These are phyloP conservation scores for Tachycineta bicolor DNA, from an alignment of 2,113 vertebrate species.

Conservation along the genomic window DNA sequence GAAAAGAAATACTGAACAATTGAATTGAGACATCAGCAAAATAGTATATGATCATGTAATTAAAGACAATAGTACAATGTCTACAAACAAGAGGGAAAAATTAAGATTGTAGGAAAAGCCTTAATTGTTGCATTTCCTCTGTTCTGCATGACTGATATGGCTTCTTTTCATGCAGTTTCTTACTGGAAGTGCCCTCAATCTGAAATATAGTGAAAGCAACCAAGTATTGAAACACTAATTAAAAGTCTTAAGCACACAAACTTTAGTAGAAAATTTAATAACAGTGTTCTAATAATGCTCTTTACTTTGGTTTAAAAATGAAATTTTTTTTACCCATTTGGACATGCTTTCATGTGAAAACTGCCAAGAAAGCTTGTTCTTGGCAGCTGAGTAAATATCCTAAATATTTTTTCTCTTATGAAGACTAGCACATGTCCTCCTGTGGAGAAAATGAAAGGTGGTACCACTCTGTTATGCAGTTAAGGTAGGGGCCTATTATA, in stretches of 20 bases:
- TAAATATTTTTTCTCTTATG: not conserved
- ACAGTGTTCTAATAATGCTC: not conserved
- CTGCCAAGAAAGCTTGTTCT: not conserved
- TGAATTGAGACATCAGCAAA: slow-evolving; percentile 50
- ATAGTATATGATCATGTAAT: slow-evolving; percentile 62
- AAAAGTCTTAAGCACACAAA: not conserved
- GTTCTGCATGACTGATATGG: not conserved
- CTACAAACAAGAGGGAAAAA: slow-evolving; percentile 58
- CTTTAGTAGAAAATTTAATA: not conserved
- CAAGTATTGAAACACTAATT: not conserved
- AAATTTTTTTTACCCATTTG: not conserved
- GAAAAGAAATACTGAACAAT: slow-evolving; percentile 60
- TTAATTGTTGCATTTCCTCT: slow-evolving; percentile 37
- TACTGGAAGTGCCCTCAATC: not conserved
- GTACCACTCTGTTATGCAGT: not conserved
- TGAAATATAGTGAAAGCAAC: not conserved
- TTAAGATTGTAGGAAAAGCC: slow-evolving; percentile 18
- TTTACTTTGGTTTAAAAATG: not conserved
- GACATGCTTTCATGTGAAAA: not conserved
- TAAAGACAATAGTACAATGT: slow-evolving; percentile 45
- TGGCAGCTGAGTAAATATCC: not conserved
- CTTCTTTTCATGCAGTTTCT: not conserved
- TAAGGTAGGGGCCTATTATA: not conserved
- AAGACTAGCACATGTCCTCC: not conserved
- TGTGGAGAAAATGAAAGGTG: not conserved